Percentiles rank a stretch among this genome's conserved stretches.
Evolutionary conservation across 2,888 invertebrate species (phyloP).

Genomic region (Linyphia triangularis): DNA sequence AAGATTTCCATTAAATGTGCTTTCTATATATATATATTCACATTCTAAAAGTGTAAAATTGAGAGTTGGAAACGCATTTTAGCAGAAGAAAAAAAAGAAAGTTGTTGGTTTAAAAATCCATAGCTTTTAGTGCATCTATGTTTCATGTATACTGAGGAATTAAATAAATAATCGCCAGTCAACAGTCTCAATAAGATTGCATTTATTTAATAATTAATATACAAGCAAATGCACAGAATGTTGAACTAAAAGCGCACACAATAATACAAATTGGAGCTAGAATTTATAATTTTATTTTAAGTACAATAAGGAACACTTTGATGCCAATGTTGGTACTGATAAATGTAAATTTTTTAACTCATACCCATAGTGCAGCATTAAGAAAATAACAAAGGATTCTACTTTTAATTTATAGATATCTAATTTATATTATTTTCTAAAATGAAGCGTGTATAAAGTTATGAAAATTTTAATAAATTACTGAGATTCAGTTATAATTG

Average conservation of each 20-base stretch:
- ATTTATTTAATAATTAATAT: constrained; percentile 49
- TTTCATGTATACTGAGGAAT: too few relatives aligned
- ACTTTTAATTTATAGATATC: neutral
- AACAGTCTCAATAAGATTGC: constrained; percentile 29
- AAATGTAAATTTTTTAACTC: neutral
- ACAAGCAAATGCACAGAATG: constrained; percentile 23
- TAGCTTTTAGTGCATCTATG: too few relatives aligned
- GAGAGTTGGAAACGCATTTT: too few relatives aligned
- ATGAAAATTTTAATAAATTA: neutral
- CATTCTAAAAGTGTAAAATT: too few relatives aligned
- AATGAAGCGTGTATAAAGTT: neutral
- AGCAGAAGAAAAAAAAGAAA: too few relatives aligned
- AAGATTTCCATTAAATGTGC: too few relatives aligned
- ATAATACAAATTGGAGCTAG: neutral
- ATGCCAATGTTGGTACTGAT: neutral
- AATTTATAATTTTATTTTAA: constrained; percentile 3
- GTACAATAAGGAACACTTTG: constrained; percentile 34
- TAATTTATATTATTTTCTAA: neutral
- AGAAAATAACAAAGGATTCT: neutral
- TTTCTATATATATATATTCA: too few relatives aligned
- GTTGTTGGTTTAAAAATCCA: too few relatives aligned
- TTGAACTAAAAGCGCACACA: constrained; percentile 9
- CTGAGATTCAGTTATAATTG: neutral
- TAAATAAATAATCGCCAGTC: too few relatives aligned
- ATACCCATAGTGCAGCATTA: neutral